These are phyloP conservation scores for Nomada lathburiana DNA, from an alignment of 2,888 invertebrate genomes.

Conservation along the genomic window DNA sequence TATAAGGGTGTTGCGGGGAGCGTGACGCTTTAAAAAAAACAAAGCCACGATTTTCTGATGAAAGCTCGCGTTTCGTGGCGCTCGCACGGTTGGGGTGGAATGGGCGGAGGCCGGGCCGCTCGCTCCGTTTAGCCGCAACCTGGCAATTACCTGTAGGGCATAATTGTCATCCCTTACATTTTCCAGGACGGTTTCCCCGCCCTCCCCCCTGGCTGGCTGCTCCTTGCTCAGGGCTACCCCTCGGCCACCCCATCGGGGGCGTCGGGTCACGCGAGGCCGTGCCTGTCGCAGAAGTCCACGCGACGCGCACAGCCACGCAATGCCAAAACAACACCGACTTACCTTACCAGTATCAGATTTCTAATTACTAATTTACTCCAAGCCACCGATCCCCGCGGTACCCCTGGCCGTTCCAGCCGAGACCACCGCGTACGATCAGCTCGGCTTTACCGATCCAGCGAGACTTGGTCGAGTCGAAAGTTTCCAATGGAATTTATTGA, in stretches of 20 bases:
- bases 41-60: slow-evolving; percentile 76
- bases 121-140: slow-evolving; percentile 81
- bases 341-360: slow-evolving; percentile 82
- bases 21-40: slow-evolving; percentile 78
- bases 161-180: slow-evolving; percentile 84
- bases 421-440: slow-evolving; percentile 55
- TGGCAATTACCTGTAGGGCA: slow-evolving; percentile 83
- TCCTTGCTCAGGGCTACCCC: slow-evolving; percentile 55
- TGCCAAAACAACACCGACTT: slow-evolving; percentile 82
- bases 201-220: slow-evolving; percentile 48
- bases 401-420: slow-evolving; percentile 30
- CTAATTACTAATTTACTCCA: slow-evolving; percentile 83
- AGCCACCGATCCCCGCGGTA: slow-evolving; percentile 30
- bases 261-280: slow-evolving; percentile 83
- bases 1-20: slow-evolving; percentile 62
- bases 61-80: slow-evolving; percentile 75
- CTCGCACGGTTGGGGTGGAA: slow-evolving; percentile 40
- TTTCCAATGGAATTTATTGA: slow-evolving; percentile 32
- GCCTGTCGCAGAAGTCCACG: slow-evolving; percentile 84
- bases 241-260: slow-evolving; percentile 67
- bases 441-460: not conserved
- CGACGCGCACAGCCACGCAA: slow-evolving; percentile 82
- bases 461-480: not conserved
- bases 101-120: slow-evolving; percentile 72
- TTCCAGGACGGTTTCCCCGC: slow-evolving; percentile 68